phyloP scores from a whole-genome alignment of 2,113 vertebrate genomes.

The Phyllostomus discolor region DNA sequence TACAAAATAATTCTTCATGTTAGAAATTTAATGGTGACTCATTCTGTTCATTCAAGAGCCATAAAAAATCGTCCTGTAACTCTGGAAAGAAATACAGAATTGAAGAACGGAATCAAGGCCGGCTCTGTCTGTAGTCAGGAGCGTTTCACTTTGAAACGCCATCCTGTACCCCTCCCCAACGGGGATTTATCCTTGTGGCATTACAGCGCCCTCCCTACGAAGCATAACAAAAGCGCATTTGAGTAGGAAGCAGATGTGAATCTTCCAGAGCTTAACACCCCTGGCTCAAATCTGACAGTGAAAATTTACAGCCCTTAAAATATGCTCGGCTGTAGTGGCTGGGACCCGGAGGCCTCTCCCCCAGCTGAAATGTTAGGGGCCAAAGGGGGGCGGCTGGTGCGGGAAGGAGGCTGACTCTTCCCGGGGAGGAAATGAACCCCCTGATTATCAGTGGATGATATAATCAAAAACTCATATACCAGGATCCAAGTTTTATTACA shows the following conservation, averaged over 20 bases:
- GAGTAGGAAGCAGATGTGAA: slow-evolving; percentile 73
- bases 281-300: slow-evolving; percentile 64
- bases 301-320: slow-evolving; percentile 73
- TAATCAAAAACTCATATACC: slow-evolving; percentile 73
- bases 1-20: slow-evolving; percentile 58
- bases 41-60: slow-evolving; percentile 47
- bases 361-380: slow-evolving; percentile 43
- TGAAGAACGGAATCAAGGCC: slow-evolving; percentile 5
- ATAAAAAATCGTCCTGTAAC: slow-evolving; percentile 46
- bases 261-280: slow-evolving; percentile 72
- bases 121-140: slow-evolving; percentile 31
- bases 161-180: background rate
- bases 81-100: slow-evolving; percentile 26
- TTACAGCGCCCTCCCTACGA: background rate
- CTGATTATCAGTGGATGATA: slow-evolving; percentile 72
- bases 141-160: slow-evolving; percentile 21
- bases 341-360: slow-evolving; percentile 24
- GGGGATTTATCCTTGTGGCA: slow-evolving; percentile 37
- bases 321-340: slow-evolving; percentile 44
- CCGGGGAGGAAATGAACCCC: slow-evolving; percentile 65
- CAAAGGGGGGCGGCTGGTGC: background rate
- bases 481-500: slow-evolving; percentile 69
- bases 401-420: slow-evolving; percentile 41
- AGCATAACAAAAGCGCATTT: slow-evolving; percentile 63
- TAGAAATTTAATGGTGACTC: slow-evolving; percentile 51